Base-by-base conservation (phyloP, 2,888 invertebrate genomes). In the Cerastis leucographa region DNA sequence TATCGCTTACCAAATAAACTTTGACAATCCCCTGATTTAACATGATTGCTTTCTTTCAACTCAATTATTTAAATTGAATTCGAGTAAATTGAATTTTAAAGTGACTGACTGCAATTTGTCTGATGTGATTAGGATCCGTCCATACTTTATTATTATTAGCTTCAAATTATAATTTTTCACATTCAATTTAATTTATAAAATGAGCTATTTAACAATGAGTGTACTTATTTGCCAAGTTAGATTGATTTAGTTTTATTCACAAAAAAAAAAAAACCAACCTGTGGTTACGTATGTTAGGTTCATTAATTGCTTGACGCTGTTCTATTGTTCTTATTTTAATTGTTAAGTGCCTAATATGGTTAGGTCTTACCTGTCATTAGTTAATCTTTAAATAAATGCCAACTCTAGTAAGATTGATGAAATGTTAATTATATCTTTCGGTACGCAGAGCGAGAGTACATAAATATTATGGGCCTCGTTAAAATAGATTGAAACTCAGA, bases 401-500 rank as follows among this genome's bases (percentile, higher is more conserved):
- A 29, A 29, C 1, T 29, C 1, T 17, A 42, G 1, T 0, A 64
- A 64, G 29, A 46, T 51, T 66, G 14, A 44, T 51, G 25, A 69
- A 69, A 69, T 64, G 25, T 71, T 81, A 56, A 83, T 83, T 70
- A 69, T 59, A 85, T 85, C 22, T 59, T 70, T 62, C n/a, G 11
- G 61, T 67, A 71, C 25, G 59, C 56, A 66, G 19, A 61, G 56
- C n/a, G 19, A 62, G 40, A 64, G 71, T 25, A 70, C 49, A 81
- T 73, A 73, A 73, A 78, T 75, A 85, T 85, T 83, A 75, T 83
- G 66, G 29, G 7, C 12, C 75, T 83, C 77, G 83, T 80, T 82
- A 82, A 81, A 76, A 76, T 85, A 80, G 73, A 78, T 85, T 79
- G 79, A 76, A 87, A 87, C 77, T 67, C 78, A 77, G 83, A 85